Conservation (phyloP, 64 coral and sea anemone genomes). For the Stichodactyla mertensii region DNA sequence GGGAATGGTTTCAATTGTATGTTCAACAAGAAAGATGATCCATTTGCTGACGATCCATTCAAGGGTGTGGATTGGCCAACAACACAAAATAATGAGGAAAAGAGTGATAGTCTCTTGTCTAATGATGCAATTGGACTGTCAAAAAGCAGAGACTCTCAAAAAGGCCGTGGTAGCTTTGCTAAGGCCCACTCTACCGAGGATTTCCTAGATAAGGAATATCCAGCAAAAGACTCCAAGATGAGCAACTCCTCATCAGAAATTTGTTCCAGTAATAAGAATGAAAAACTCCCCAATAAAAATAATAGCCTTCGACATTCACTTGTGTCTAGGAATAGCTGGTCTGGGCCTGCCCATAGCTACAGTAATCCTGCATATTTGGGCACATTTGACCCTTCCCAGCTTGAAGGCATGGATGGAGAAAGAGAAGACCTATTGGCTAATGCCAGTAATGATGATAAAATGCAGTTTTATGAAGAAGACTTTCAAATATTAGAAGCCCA, state of each 20-base stretch:
- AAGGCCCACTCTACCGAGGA: slow-evolving; percentile 78
- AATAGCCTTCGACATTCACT: not conserved
- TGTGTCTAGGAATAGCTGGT: slow-evolving; percentile 55
- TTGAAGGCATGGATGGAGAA: slow-evolving; percentile 43
- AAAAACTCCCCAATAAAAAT: slow-evolving; percentile 24
- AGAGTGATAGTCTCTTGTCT: not conserved
- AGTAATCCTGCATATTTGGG: slow-evolving; percentile 86
- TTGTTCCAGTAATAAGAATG: slow-evolving; percentile 6
- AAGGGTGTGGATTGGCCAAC: slow-evolving; percentile 16
- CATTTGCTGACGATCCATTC: slow-evolving; percentile 84
- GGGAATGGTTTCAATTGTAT: slow-evolving; percentile 45
- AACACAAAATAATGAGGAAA: not conserved
- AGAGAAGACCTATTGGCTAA: not conserved
- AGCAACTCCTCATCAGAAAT: slow-evolving; percentile 36
- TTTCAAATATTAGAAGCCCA: slow-evolving; percentile 96
- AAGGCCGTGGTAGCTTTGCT: not conserved
- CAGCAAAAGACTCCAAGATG: slow-evolving; percentile 37
- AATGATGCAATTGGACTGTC: not conserved
- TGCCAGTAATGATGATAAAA: slow-evolving; percentile 43
- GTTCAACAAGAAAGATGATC: slow-evolving; percentile 45
- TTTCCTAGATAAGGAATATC: slow-evolving; percentile 36
- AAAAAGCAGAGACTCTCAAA: not conserved
- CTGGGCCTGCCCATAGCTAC: slow-evolving; percentile 56
- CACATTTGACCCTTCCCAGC: slow-evolving; percentile 54
- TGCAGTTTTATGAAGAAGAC: slow-evolving; percentile 98